Base-by-base conservation (phyloP, 2,113 vertebrate species). In the Ptilorrhoa leucosticta region DNA sequence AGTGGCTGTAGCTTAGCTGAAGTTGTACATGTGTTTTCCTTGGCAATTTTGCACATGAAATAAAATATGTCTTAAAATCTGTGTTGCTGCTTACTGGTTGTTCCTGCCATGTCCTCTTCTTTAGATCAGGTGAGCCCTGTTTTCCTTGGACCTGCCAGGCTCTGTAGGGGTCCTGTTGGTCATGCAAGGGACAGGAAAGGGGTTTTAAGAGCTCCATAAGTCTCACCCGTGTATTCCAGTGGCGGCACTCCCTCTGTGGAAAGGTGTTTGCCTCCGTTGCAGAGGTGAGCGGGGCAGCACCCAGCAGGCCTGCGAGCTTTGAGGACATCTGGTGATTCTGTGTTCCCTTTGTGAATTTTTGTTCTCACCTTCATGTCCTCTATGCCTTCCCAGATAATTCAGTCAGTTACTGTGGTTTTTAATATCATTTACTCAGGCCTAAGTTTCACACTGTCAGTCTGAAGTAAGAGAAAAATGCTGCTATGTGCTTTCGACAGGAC, bases 21-120 rank as follows among this genome's bases (percentile, higher is more conserved):
- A 97, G 48, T 85, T 94, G 72, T 93, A 70, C 50, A 11, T 11
- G 70, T 83, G 79, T 93, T 92, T 91, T 92, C 72, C 82, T 83
- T 95, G 82, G 81, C 57, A 87, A 65, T 90, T 96, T 90, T 96
- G 89, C 89, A 93, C 93, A 81, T 93, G 83, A 95, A 97, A 94
- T 97, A 97, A 97, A 97, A 94, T 70, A 33, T 26, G 42, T 95
- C 93, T 94, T 95, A 87, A 89, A 95, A 66, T 64, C 45, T 24
- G 31, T 56, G 33, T 91, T 87, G 73, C 61, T 91, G 84, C 35
- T 68, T 90, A 24, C 2, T 91, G 78, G 33, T 76, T 87, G 53
- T 90, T 87, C 57, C 73, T 77, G 70, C 69, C 0, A 19, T 89
- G 83, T 93, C 39, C 40, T 87, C 60, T 83, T 81, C 64, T 71